These are phyloP conservation scores for Cantharis rustica DNA, from an alignment of 2,888 invertebrate species.

Conservation along the genomic window DNA sequence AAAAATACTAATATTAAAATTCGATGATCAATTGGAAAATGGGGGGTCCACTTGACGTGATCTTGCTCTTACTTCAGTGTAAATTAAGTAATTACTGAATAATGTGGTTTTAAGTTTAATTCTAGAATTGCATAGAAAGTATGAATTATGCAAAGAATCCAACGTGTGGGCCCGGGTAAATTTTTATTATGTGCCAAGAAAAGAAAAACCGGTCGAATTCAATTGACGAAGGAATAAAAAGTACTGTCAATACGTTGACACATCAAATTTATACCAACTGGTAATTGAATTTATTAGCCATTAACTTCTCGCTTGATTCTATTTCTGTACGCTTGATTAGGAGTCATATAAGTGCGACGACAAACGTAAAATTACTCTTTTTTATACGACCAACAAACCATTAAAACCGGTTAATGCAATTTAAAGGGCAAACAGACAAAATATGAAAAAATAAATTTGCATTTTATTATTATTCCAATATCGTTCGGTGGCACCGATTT, in stretches of 20 bases:
- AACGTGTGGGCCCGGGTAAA: not conserved
- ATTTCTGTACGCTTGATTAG: conserved; percentile 14
- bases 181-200: not conserved
- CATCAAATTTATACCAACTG: conserved; percentile 9
- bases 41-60: too few species aligned
- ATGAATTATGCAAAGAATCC: not conserved
- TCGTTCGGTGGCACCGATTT: not conserved
- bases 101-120: too few species aligned
- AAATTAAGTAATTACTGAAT: too few species aligned
- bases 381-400: not conserved
- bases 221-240: not conserved
- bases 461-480: not conserved
- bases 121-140: not conserved
- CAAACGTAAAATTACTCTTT: conserved; percentile 9
- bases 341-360: conserved; percentile 10
- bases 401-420: not conserved
- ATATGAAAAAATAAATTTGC: not conserved
- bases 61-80: too few species aligned
- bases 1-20: too few species aligned
- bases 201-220: not conserved
- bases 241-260: conserved; percentile 3
- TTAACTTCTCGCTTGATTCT: conserved; percentile 15
- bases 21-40: too few species aligned
- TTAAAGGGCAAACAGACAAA: not conserved
- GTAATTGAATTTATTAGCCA: conserved; percentile 18